Conservation (phyloP, 1,140 invertebrate species). For the Drosophila equinoxialis region DNA sequence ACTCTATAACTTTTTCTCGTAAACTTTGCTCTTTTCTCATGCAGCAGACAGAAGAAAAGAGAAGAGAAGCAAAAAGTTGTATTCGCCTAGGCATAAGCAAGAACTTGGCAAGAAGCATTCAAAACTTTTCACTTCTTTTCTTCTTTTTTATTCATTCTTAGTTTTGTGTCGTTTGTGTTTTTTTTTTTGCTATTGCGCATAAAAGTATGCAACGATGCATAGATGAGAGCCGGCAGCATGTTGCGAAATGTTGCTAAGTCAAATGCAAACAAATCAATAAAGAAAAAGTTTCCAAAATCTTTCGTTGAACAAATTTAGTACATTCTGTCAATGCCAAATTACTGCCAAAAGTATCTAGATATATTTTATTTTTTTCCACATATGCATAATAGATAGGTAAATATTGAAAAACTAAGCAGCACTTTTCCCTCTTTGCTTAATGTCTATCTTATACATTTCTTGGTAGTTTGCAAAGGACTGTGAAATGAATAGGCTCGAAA, state of each 20-base stretch:
- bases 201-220: slow-evolving; percentile 4
- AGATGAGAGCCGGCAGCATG: background rate
- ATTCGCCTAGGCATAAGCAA: slow-evolving; percentile 1
- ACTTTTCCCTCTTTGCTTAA: background rate
- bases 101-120: background rate
- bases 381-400: too few relatives aligned
- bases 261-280: background rate
- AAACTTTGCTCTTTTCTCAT: background rate
- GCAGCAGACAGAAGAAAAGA: background rate
- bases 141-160: background rate
- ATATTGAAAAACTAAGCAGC: background rate
- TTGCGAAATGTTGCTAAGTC: slow-evolving; percentile 9
- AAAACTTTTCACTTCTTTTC: slow-evolving; percentile 1
- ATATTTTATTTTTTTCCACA: background rate
- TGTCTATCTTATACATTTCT: too few relatives aligned
- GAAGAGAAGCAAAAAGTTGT: background rate
- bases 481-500: too few relatives aligned
- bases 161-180: background rate
- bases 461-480: too few relatives aligned
- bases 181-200: background rate
- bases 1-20: background rate
- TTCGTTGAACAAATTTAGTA: too few relatives aligned
- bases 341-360: background rate
- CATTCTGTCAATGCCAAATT: too few relatives aligned
- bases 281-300: background rate